Evolutionary conservation across 2,113 vertebrate genomes (phyloP), one percentile per base, ranked within the genome.

Genomic region (Pandion haliaetus): DNA sequence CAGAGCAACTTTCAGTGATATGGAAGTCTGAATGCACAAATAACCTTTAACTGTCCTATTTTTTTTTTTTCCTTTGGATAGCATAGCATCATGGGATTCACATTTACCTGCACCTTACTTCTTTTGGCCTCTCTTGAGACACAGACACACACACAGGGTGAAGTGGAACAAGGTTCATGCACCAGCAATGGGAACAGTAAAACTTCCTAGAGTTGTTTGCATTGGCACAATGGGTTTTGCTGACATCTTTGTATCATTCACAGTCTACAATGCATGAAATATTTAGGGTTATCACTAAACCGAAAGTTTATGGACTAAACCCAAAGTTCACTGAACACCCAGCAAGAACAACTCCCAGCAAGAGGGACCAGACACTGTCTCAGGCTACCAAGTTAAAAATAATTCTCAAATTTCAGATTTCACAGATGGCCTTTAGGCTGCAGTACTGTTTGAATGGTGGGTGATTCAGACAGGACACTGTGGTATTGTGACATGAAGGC

Each of bases 311-410:
- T 66, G 79, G 90, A 92, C 71, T 42, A 85, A 52, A 86, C 50
- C 88, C 86, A 94, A 94, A 95, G 36, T 32, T 54, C 29, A 14
- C n/a, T 10, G 92, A 96, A 97, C 94, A 92, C 83, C 91, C 95
- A 94, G 76, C 47, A n/a, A 88, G 82, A 91, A 58, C 17, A 65
- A 58, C 49, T 65, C 71, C 66, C 82, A 45, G 45, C 38, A 86
- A 71, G 25, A 84, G n/a, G 49, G 69, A 82, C 40, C 54, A 82
- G 93, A 93, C 65, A 28, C 15, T 45, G 59, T 71, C 80, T 90
- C 76, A 17, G 76, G 76, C 50, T 73, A 65, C 63, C 1, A 7
- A 57, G 31, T 47, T 73, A 84, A 85, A 89, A 94, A 79, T 57
- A 90, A 71, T 12, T 40, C 76, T 76, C 31, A 31, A 2, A 14